phyloP scores from a whole-genome alignment of 2,888 invertebrate genomes.

The Syritta pipiens region DNA sequence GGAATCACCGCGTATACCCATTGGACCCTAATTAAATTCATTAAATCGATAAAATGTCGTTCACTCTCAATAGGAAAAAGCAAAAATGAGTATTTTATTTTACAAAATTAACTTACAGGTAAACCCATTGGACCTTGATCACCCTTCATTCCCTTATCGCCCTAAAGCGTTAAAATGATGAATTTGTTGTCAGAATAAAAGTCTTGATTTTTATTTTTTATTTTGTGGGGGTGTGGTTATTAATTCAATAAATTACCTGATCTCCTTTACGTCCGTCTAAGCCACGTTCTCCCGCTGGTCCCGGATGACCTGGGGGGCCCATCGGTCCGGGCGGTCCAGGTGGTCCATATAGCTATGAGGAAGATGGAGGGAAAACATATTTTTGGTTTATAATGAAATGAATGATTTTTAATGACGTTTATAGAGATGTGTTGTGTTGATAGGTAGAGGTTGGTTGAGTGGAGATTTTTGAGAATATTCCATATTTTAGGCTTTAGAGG shows the following conservation, averaged over 20 bases:
- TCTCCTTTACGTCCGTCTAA: slow-evolving; percentile 90
- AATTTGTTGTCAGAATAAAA: slow-evolving; percentile 57
- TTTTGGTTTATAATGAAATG: slow-evolving; percentile 30
- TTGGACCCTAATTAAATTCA: slow-evolving; percentile 76
- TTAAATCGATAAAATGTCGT: slow-evolving; percentile 44
- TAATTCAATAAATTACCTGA: slow-evolving; percentile 82
- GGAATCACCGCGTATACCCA: slow-evolving; percentile 79
- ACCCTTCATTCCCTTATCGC: slow-evolving; percentile 78
- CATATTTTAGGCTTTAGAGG: too few relatives aligned
- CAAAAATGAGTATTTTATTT: slow-evolving; percentile 17
- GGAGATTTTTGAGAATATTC: too few relatives aligned
- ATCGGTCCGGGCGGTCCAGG: slow-evolving; percentile 82
- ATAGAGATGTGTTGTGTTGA: too few relatives aligned
- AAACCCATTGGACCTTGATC: slow-evolving; percentile 94
- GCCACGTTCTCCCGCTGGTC: slow-evolving; percentile 82
- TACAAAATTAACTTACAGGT: slow-evolving; percentile 86
- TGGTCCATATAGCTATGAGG: slow-evolving; percentile 81
- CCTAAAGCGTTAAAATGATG: slow-evolving; percentile 73
- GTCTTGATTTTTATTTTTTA: slow-evolving; percentile 10
- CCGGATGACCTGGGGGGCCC: slow-evolving; percentile 85
- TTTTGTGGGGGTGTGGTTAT: slow-evolving; percentile 27
- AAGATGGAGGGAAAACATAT: slow-evolving; percentile 22
- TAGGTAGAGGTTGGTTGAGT: too few relatives aligned
- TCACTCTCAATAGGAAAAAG: too few relatives aligned
- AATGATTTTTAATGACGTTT: slow-evolving; percentile 29